Percentiles rank a stretch among this genome's conserved stretches.
These are phyloP conservation scores for Lepilemur septentrionalis DNA, from an alignment of 2,797 vertebrate species.

Conservation along the genomic window DNA sequence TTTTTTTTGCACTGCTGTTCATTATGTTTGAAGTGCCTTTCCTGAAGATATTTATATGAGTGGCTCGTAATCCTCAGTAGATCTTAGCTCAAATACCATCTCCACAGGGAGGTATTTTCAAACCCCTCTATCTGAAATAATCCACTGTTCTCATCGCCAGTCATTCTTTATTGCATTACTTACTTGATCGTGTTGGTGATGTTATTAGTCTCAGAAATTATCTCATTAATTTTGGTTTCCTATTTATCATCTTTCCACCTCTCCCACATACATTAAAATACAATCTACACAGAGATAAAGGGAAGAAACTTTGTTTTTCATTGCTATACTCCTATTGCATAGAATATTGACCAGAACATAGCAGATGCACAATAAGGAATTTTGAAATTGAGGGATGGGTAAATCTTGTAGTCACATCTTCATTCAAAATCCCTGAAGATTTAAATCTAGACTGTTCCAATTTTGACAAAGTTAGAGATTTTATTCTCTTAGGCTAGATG, in stretches of 20 bases:
- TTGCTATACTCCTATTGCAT: rapidly evolving
- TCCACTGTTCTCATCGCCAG: neutral
- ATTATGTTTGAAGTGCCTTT: neutral
- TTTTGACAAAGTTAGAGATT: neutral
- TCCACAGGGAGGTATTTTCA: neutral
- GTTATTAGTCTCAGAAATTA: neutral
- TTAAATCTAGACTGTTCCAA: neutral
- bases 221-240: neutral
- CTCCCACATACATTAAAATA: neutral
- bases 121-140: neutral
- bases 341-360: neutral
- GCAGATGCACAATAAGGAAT: neutral
- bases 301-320: neutral
- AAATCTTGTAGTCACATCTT: neutral
- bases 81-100: neutral
- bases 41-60: neutral
- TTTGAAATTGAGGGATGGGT: neutral
- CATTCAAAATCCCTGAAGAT: neutral
- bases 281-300: neutral
- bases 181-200: neutral
- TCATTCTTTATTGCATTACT: neutral
- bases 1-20: neutral
- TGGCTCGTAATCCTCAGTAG: neutral
- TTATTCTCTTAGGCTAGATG: neutral
- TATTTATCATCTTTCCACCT: neutral